A percentile compares a stretch with the other conserved stretches of the same genome.
These are phyloP conservation scores for Hydrocynus forskahlii DNA, from an alignment of 2,797 vertebrate species.

Conservation along the genomic window DNA sequence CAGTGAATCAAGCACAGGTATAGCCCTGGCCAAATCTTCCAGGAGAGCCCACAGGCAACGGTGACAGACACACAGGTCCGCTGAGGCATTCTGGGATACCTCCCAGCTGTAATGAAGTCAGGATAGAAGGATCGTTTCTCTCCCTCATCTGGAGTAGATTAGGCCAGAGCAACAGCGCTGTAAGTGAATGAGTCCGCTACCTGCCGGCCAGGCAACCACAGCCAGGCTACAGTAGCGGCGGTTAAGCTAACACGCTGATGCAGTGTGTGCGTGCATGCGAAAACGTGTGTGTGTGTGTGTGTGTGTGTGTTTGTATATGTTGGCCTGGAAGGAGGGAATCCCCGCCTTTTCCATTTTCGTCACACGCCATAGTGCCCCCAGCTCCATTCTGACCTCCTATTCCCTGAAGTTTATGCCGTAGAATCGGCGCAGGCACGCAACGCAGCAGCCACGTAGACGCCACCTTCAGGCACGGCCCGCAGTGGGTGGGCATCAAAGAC, in stretches of 20 bases:
- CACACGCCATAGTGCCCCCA: constrained; percentile 13
- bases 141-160: constrained; percentile 76
- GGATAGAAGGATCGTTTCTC: constrained; percentile 52
- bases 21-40: neutral
- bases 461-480: constrained; percentile 32
- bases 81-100: constrained; percentile 52
- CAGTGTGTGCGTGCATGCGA: constrained; percentile 38
- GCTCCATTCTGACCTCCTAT: constrained; percentile 39
- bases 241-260: constrained; percentile 51
- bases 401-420: constrained; percentile 31
- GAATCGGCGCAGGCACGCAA: constrained; percentile 33
- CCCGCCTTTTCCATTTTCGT: constrained; percentile 38
- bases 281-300: constrained; percentile 40
- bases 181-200: constrained; percentile 80
- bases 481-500: constrained; percentile 48
- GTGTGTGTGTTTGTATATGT: constrained; percentile 20
- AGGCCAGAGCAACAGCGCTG: constrained; percentile 65
- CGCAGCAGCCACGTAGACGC: constrained; percentile 34
- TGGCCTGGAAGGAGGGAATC: constrained; percentile 45
- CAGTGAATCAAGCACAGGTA: constrained; percentile 11
- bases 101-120: constrained; percentile 56
- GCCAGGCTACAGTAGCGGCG: constrained; percentile 52
- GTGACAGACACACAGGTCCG: neutral
- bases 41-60: constrained; percentile 20
- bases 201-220: constrained; percentile 76